Conservation (phyloP, 2,113 vertebrate species). For the Prinia subflava region DNA sequence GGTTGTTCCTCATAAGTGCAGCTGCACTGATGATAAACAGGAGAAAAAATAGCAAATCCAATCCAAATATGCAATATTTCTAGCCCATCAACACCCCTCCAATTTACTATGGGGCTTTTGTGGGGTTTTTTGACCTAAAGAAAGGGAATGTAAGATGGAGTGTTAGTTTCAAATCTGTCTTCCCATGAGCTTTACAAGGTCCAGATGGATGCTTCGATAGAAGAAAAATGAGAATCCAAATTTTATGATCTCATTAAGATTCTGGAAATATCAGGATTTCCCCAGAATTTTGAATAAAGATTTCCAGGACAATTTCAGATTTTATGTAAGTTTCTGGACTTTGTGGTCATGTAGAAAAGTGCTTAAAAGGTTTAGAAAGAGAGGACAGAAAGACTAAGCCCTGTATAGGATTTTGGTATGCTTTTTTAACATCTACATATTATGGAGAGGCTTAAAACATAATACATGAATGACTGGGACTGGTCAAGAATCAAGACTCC, state of each 20-base stretch:
- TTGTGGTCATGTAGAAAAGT: neutral
- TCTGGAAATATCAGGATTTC: neutral
- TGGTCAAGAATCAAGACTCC: neutral
- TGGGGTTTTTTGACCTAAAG: neutral
- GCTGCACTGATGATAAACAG: neutral
- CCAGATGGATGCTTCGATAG: neutral
- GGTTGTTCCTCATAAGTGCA: neutral
- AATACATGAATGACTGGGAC: neutral
- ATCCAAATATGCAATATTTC: neutral
- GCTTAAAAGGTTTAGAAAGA: neutral
- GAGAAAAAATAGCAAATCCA: neutral
- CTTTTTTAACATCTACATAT: neutral
- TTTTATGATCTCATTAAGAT: neutral
- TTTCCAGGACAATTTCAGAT: neutral
- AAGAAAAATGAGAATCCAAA: neutral
- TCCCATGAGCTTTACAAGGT: neutral
- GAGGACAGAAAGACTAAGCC: neutral
- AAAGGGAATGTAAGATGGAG: neutral
- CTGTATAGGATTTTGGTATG: neutral
- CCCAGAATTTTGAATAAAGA: neutral
- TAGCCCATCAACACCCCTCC: neutral
- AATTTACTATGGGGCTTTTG: neutral
- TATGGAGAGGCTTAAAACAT: neutral
- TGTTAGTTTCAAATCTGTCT: neutral
- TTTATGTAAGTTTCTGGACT: neutral